Evolutionary conservation across 2,888 invertebrate species (phyloP), one percentile per base, ranked within the genome.

Genomic region (Branchellion lobata): DNA sequence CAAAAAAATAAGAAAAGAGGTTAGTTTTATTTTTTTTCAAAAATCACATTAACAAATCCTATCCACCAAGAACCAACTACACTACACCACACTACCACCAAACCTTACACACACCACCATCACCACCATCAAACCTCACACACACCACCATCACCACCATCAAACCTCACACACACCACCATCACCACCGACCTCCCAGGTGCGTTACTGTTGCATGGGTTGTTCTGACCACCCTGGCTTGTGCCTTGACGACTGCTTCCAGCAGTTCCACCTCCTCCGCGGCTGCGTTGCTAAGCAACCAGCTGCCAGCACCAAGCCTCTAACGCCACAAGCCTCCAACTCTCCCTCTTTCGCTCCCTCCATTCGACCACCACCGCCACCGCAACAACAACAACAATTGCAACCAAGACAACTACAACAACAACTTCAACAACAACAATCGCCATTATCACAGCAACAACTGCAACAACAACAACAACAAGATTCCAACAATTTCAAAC

Each of bases 221-320:
- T 80, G 80, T 29, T 68, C 78, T 34, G 77, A 80, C 53, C 76
- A 71, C 14, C 80, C 80, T 1, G 80, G 80, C 24, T 77, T 80
- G 36, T 80, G 80, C 51, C 80, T 80, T 33, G 76, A 72, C 29
- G 69, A 78, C n/a, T 80, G 80, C 72, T 80, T 80, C 47, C 69
- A 80, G 24, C 75, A 77, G 27, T 80, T 77, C 72, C 80, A 80
- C 36, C 18, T 77, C 27, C 57, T 77, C 65, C 61, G 77, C 11
- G 77, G 77, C 8, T 57, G 53, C 24, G 77, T 33, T 18, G n/a
- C 61, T n/a, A 57, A 57, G 61, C 61, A 57, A 57, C 61, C 61
- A 57, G 61, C 8, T 57, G 21, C 47, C 47, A 47, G 47, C 47
- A 47, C 8, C 47, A 8, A 47, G 18, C 40, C 40, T 8, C 40